Percentiles rank a stretch among this genome's conserved stretches.
Conservation (phyloP, 2,113 vertebrate species). For the Alethe castanea region DNA sequence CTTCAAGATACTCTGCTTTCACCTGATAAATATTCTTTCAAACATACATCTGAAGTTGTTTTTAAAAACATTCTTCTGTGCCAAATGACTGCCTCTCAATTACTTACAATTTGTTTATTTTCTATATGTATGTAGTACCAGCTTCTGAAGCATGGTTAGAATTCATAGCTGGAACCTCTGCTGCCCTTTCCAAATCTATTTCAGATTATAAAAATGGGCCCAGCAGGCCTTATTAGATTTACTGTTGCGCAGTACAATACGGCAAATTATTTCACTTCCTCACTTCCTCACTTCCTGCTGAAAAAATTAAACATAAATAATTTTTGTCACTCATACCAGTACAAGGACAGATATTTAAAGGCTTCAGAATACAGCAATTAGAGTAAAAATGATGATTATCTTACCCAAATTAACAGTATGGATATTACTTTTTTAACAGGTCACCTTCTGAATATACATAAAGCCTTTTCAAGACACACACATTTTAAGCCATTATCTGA, state of each 20-base stretch:
- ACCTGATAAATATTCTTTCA: background rate
- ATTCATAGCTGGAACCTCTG: background rate
- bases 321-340: background rate
- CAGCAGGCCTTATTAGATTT: conserved; percentile 57
- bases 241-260: conserved; percentile 8
- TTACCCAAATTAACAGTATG: background rate
- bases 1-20: background rate
- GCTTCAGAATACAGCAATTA: background rate
- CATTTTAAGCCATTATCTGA: background rate
- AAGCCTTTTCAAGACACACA: background rate
- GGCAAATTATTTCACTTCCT: conserved; percentile 2
- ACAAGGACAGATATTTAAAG: background rate
- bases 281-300: background rate
- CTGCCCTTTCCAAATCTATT: conserved; percentile 56
- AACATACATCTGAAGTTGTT: background rate
- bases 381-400: background rate
- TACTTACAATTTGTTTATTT: background rate
- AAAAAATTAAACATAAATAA: conserved; percentile 32
- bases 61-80: background rate
- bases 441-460: background rate
- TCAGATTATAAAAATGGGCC: conserved; percentile 41
- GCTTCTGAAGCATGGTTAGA: conserved; percentile 7
- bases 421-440: background rate
- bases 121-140: background rate
- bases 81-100: background rate